Conservation (phyloP, 2,888 invertebrate species). For the Balanococcus diminutus region DNA sequence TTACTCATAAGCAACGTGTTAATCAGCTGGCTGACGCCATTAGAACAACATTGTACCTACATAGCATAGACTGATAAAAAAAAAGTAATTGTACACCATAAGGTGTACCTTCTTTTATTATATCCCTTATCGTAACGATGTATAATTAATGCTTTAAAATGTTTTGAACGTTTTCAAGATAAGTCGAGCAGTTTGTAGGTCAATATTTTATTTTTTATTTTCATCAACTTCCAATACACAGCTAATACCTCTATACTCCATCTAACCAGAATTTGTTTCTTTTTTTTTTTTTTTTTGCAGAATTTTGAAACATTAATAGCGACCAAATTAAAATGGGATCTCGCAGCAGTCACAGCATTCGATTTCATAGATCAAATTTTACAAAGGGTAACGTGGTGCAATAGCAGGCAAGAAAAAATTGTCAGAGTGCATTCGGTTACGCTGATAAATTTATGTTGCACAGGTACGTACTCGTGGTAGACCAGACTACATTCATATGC, state of each 20-base stretch:
- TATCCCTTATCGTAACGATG: constrained; percentile 25
- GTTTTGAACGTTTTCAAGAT: constrained; percentile 22
- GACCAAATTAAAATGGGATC: constrained; percentile 73
- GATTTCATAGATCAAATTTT: constrained; percentile 83
- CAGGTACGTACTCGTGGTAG: constrained; percentile 70
- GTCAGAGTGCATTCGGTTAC: constrained; percentile 77
- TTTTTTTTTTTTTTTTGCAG: background rate
- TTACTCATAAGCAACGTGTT: background rate
- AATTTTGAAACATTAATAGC: constrained; percentile 52
- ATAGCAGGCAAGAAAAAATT: constrained; percentile 64
- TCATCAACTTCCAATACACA: background rate
- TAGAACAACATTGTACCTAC: constrained; percentile 5
- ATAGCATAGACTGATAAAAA: background rate
- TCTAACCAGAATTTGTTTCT: background rate
- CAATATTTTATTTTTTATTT: background rate
- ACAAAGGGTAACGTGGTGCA: constrained; percentile 70
- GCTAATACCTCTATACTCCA: background rate
- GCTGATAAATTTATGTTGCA: constrained; percentile 77
- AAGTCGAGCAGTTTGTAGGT: background rate
- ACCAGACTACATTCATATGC: background rate
- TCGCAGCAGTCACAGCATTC: constrained; percentile 77
- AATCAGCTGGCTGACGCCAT: constrained; percentile 6
- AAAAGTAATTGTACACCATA: constrained; percentile 11
- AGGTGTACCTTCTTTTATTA: constrained; percentile 29
- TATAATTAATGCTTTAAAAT: constrained; percentile 21